Base-by-base conservation (phyloP, 2,113 vertebrate genomes). In the Himantopus leucocephalus region DNA sequence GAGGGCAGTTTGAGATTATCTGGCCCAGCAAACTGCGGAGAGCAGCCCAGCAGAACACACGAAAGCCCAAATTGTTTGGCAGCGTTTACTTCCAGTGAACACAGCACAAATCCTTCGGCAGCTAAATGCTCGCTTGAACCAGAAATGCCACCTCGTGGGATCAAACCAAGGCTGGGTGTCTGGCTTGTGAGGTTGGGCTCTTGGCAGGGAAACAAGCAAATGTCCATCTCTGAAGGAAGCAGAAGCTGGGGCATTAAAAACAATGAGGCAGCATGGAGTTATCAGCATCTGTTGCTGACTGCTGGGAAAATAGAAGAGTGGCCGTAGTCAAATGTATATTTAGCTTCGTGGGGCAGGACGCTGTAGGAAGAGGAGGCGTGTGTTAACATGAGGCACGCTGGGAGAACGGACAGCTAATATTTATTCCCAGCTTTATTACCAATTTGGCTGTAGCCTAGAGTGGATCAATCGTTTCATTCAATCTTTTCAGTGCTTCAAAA, bases 1-100 rank as follows among this genome's bases (percentile, higher is more conserved):
- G 66, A 82, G 87, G 77, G 66, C 91, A 76, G 64, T 32, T n/a
- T 19, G 77, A 74, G 62, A 48, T 75, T 23, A 18, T 70, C 81
- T 64, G 70, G 79, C 76, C 79, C 15, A 37, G 74, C 59, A 9
- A 67, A 63, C 66, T 60, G 79, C 83, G 35, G 83, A 45, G 85
- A 71, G 60, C 84, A 68, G 94, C 92, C 66, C 63, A 63, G 91
- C 84, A 83, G 84, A 92, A 86, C 73, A 41, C 72, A 37, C 8
- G 4, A 67, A 50, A 85, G 78, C 91, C 93, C 79, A 64, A 34
- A 68, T 11, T 29, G 59, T 35, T 47, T 93, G 94, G 94, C 87
- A 93, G 60, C 6, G 34, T 37, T 68, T 34, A 30, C 78, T 47
- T 66, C 56, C 91, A 94, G 91, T 7, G 5, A 55, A 32, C 47